phyloP scores from a whole-genome alignment of 2,888 invertebrate genomes.

The Dinocampus coccinellae region DNA sequence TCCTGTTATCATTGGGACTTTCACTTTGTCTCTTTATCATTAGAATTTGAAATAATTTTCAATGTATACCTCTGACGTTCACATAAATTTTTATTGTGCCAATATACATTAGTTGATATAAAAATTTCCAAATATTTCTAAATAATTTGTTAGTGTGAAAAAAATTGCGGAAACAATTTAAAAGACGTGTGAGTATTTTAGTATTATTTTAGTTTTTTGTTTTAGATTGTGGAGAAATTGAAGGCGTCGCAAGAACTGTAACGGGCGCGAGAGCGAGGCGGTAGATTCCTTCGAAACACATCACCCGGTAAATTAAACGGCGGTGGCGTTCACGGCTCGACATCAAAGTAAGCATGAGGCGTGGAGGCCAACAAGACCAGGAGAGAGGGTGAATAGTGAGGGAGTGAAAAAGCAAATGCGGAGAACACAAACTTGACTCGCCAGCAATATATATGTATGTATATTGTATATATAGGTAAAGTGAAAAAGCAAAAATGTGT shows the following conservation, averaged over 20 bases:
- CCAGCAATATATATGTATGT: constrained; percentile 11
- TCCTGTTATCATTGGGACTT: too few species aligned
- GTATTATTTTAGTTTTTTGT: background rate
- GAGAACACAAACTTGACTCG: constrained; percentile 35
- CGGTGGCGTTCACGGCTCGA: constrained; percentile 60
- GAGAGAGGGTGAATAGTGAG: constrained; percentile 30
- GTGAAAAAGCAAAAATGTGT: constrained; percentile 13
- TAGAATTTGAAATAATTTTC: too few species aligned
- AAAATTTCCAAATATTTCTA: too few species aligned
- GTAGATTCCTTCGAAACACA: constrained; percentile 60
- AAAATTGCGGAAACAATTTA: background rate
- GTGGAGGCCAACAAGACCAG: constrained; percentile 10
- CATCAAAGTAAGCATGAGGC: constrained; percentile 58
- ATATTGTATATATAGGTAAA: background rate
- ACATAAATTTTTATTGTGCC: too few species aligned
- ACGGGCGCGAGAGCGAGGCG: constrained; percentile 48
- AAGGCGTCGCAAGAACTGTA: constrained; percentile 33
- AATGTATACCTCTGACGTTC: too few species aligned
- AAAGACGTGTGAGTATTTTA: background rate
- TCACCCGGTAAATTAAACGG: constrained; percentile 65
- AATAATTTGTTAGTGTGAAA: background rate
- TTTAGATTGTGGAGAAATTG: constrained; percentile 26
- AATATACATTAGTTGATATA: too few species aligned
- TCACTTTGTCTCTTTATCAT: too few species aligned
- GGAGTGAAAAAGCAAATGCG: constrained; percentile 41